These are phyloP conservation scores for Xylocampa areola DNA, from an alignment of 2,888 invertebrate species.

Conservation along the genomic window DNA sequence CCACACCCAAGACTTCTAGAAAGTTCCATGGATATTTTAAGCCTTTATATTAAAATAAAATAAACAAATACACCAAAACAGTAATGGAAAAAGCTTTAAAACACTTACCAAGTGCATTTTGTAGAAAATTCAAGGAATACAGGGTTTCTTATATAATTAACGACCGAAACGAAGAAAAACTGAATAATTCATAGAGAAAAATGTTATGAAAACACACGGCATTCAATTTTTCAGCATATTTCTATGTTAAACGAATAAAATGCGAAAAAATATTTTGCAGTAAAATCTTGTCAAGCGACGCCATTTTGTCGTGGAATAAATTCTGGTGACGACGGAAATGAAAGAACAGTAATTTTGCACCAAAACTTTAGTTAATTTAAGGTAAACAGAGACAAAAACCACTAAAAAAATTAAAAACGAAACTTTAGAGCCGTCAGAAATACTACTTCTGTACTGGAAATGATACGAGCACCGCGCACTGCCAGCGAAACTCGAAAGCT, in stretches of 20 bases:
- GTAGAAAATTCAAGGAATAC: constrained; percentile 80
- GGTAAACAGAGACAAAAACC: constrained; percentile 80
- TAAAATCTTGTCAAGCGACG: constrained; percentile 89
- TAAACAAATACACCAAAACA: constrained; percentile 76
- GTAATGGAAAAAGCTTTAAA: constrained; percentile 73
- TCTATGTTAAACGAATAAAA: constrained; percentile 76
- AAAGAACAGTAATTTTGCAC: constrained; percentile 81
- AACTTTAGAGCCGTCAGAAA: constrained; percentile 85
- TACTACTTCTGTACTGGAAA: constrained; percentile 83
- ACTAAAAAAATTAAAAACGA: constrained; percentile 85
- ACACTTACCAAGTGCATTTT: constrained; percentile 89
- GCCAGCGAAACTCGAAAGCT: constrained; percentile 87
- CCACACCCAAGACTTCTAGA: constrained; percentile 86
- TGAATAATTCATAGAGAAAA: constrained; percentile 75
- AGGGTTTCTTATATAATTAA: constrained; percentile 77
- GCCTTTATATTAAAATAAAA: constrained; percentile 63
- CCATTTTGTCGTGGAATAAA: constrained; percentile 90
- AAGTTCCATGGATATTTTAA: constrained; percentile 70
- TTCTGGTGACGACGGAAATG: constrained; percentile 88
- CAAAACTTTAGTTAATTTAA: constrained; percentile 77
- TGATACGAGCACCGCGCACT: constrained; percentile 87
- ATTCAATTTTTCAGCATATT: constrained; percentile 71
- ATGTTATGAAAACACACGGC: constrained; percentile 72
- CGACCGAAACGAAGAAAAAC: constrained; percentile 69
- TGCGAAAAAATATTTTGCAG: constrained; percentile 84